Base-by-base conservation (phyloP, 30 jellyfish, hydroid and myxozoan species). In the Hydractinia echinata region DNA sequence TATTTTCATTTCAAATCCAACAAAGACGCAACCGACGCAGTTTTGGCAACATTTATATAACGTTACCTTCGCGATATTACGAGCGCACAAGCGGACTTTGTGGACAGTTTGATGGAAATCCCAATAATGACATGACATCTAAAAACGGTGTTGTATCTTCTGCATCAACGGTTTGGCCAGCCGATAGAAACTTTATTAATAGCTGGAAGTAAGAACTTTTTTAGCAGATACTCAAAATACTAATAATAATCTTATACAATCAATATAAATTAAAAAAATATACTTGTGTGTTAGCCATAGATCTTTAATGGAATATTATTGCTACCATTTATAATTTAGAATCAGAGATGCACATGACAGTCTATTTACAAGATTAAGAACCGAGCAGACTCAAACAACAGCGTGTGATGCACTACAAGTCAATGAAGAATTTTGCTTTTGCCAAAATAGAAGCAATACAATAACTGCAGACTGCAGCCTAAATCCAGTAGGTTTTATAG, bases 21-120 rank as follows among this genome's bases (percentile, higher is more conserved):
- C 74, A 51, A 51, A 64, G 74, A 13, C 18, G 74, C 4, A 64
- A 51, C 10, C 74, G 18, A n/a, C 51, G 74, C 7, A 9, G 61
- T 4, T 55, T 49, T 18, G 92, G 85, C 15, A 83, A 83, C 55
- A 54, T 83, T 54, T 14, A 14, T 15, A 86, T 83, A 10, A 74
- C 64, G n/a, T 66, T 83, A 16, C 86, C 92, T 15, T 71, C 81
- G 30, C 81, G 66, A 4, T 83, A 83, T 52, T 83, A 53, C 39
- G 62, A 54, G 10, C 55, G 61, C 61, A 83, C 92, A 51, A 76
- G 81, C 6, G 92, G 92, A 58, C 82, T 83, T 8, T 83, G 92
- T 76, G 92, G 92, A 7, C 61, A 81, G 9, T 83, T 83, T 50
- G 92, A 83, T 51, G 76, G 80, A 13, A 44, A 76, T 39, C 14